Base-by-base conservation (phyloP, 2,797 vertebrate species). In the Ctenosaura bakeri region DNA sequence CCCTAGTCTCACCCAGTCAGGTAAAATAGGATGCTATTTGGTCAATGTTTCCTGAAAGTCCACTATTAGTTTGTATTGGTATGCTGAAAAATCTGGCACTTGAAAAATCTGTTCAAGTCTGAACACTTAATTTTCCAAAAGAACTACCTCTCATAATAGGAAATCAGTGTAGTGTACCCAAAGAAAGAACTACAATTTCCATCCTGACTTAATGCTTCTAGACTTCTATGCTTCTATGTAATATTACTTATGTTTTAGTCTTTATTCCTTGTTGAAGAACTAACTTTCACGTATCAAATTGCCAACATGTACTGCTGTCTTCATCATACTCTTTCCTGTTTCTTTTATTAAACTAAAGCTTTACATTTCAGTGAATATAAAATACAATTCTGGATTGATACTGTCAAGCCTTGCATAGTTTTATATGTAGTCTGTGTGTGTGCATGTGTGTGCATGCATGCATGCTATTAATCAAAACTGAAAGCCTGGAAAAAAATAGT, bases 401-500 rank as follows among this genome's bases (percentile, higher is more conserved):
- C 52, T 91, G 83, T 86, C 91, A 91, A 90, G 88, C 38, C 93
- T 92, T 91, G 90, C 83, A 35, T 92, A 87, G 42, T 83, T 4
- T 4, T 29, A 92, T 69, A 29, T 69, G 26, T 12, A 4, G 6
- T 69, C 22, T 42, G 42, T 91, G 91, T 96, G 81, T 92, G 87
- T 89, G 76, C 50, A 10, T 87, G 76, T 79, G 76, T 89, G 76
- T n/a, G 14, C 46, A 4, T 73, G 78, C 90, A 46, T 46, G 42
- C 2, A 46, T 46, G 93, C 92, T 95, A 93, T 95, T 97, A 95
- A 95, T 95, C 89, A 95, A 93, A 96, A 94, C 87, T 93, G 92
- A 96, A 96, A 95, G 93, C 92, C 93, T 95, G 91, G 91, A 96
- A 89, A 95, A 95, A 96, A 91, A 90, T 32, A 95, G 91, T 92